A percentile compares a stretch with the other conserved stretches of the same genome.
These are phyloP conservation scores for Tupiocoris notatus DNA, from an alignment of 2,888 invertebrate species.

Conservation along the genomic window DNA sequence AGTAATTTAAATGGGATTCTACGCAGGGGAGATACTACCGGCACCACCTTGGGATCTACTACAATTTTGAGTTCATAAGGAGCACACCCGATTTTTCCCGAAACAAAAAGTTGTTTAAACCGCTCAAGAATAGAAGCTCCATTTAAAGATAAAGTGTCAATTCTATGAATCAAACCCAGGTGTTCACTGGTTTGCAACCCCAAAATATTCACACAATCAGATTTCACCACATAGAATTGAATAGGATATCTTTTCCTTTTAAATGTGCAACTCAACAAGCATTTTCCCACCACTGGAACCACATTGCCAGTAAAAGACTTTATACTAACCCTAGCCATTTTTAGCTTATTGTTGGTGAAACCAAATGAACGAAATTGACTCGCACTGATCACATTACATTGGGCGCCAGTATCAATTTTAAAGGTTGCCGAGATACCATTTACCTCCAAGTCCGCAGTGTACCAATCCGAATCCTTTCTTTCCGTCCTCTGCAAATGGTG, in stretches of 20 bases:
- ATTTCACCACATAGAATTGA: constrained; percentile 4
- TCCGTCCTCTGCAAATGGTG: too few relatives aligned
- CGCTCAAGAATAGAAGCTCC: neutral
- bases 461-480: neutral
- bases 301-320: constrained; percentile 1
- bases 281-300: constrained; percentile 12
- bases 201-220: neutral
- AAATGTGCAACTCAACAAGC: constrained; percentile 1
- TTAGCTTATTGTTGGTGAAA: too few relatives aligned
- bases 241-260: neutral
- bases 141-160: neutral
- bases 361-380: too few relatives aligned
- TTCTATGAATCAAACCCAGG: neutral
- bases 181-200: constrained; percentile 10
- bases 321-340: neutral
- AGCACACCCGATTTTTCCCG: constrained; percentile 6
- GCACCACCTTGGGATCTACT: constrained; percentile 24
- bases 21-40: constrained; percentile 26
- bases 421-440: too few relatives aligned
- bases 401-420: too few relatives aligned
- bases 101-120: neutral
- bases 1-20: constrained; percentile 31
- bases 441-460: neutral
- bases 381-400: too few relatives aligned
- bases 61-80: neutral